Conservation (phyloP, 2,888 invertebrate species). For the Epistrophe grossulariae region DNA sequence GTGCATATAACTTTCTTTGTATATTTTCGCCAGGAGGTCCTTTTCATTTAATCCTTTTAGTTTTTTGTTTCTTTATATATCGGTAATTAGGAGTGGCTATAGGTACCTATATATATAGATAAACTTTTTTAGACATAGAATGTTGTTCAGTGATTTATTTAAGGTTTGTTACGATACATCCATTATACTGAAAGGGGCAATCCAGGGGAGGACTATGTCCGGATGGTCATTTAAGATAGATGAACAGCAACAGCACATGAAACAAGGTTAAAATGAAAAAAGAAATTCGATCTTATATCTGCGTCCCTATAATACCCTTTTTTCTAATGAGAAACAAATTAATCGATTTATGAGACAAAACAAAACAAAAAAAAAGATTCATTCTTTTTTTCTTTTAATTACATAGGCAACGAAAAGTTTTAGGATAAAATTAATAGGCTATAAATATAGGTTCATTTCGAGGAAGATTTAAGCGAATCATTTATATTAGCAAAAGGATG, state of each 20-base stretch:
- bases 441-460: constrained; percentile 29
- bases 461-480: constrained; percentile 15
- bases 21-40: constrained; percentile 13
- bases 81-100: constrained; percentile 60
- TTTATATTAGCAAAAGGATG: constrained; percentile 1
- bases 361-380: constrained; percentile 37
- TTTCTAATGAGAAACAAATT: constrained; percentile 64
- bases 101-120: constrained; percentile 4
- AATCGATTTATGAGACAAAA: constrained; percentile 59
- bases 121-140: constrained; percentile 31
- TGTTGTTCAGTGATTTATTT: constrained; percentile 38
- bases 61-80: constrained; percentile 43
- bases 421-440: constrained; percentile 45
- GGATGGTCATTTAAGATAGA: constrained; percentile 49
- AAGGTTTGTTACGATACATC: constrained; percentile 24
- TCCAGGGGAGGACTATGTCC: constrained; percentile 10
- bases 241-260: neutral
- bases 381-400: neutral
- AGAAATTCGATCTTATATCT: constrained; percentile 31
- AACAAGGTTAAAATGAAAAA: constrained; percentile 2
- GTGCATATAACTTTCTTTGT: neutral
- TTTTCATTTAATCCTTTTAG: constrained; percentile 46
- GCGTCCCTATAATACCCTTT: neutral
- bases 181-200: constrained; percentile 9
- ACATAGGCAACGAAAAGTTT: neutral